Evolutionary conservation across 2,888 invertebrate species (phyloP).

Genomic region (Tupiocoris notatus): DNA sequence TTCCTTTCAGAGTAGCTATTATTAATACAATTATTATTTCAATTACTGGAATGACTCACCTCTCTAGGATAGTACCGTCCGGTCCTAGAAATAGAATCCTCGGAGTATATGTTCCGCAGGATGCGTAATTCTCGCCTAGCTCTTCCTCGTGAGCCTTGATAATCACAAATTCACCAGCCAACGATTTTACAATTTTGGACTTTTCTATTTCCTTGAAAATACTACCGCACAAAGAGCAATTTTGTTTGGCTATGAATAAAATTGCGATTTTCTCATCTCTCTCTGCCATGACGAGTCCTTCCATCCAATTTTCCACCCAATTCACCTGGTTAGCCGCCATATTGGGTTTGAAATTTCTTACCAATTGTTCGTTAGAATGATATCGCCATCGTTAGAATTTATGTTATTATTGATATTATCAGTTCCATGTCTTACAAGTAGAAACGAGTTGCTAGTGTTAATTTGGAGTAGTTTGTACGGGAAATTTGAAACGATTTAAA

Average conservation of each 20-base stretch:
- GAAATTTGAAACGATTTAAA: too few relatives aligned
- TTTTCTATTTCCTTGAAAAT: slow-evolving; percentile 2
- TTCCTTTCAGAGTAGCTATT: too few relatives aligned
- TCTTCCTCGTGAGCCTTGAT: neutral
- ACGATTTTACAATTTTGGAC: neutral
- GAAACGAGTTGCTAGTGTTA: too few relatives aligned
- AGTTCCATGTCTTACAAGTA: too few relatives aligned
- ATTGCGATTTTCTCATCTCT: neutral
- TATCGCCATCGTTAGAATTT: too few relatives aligned
- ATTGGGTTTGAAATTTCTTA: too few relatives aligned
- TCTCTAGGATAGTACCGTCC: neutral
- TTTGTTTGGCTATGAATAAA: neutral
- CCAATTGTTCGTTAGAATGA: too few relatives aligned
- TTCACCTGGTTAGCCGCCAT: too few relatives aligned
- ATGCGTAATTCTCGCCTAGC: neutral
- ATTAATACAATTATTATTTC: too few relatives aligned
- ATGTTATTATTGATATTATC: too few relatives aligned
- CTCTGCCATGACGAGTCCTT: neutral
- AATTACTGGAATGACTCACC: neutral
- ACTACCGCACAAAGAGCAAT: neutral
- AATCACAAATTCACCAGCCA: neutral
- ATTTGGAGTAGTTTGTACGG: too few relatives aligned
- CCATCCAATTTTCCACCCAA: neutral
- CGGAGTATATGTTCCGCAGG: slow-evolving; percentile 2
- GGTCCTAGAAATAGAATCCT: slow-evolving; percentile 2